Percentiles rank a stretch among this genome's conserved stretches.
Conservation (phyloP, 2,113 vertebrate species). For the Empidonax alnorum region DNA sequence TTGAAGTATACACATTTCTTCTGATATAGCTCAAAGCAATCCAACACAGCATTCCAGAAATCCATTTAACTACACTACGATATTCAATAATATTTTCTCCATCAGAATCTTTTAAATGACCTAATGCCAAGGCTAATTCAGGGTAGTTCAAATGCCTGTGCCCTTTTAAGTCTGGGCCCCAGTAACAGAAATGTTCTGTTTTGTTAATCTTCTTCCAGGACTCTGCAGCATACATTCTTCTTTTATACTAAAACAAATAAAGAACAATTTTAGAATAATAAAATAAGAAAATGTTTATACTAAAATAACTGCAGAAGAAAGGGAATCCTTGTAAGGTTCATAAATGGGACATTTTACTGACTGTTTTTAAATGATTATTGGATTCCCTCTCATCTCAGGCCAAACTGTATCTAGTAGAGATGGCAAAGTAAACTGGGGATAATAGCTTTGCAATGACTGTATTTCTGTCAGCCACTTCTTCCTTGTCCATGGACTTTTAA, state of each 20-base stretch:
- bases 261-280: not conserved
- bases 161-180: not conserved
- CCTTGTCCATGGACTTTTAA: not conserved
- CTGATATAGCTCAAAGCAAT: not conserved
- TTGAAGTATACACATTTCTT: not conserved
- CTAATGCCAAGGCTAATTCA: not conserved
- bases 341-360: not conserved
- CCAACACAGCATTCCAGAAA: not conserved
- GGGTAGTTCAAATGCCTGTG: not conserved
- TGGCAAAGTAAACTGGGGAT: not conserved
- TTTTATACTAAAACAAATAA: not conserved
- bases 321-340: not conserved
- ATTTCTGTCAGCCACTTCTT: not conserved
- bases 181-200: not conserved
- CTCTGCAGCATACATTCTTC: not conserved
- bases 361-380: not conserved
- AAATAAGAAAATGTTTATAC: not conserved
- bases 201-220: not conserved
- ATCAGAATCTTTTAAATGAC: not conserved
- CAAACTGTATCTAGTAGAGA: not conserved
- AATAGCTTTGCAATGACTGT: not conserved
- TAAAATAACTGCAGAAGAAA: not conserved
- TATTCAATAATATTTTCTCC: not conserved
- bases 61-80: not conserved
- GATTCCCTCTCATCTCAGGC: not conserved